Conservation (phyloP, 2,888 invertebrate genomes). For the Ichneumon xanthorius region DNA sequence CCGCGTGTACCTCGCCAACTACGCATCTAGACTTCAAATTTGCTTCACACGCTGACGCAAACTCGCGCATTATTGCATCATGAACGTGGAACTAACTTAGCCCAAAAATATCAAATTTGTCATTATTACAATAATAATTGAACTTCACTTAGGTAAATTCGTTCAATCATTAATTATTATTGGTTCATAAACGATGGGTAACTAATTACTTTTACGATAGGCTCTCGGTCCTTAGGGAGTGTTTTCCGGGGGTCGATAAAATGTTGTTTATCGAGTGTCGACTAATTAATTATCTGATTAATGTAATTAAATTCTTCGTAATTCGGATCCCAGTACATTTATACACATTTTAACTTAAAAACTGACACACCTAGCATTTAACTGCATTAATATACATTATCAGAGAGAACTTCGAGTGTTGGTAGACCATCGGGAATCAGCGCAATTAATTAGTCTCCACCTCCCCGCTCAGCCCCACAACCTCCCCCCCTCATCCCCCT, state of each 20-base stretch:
- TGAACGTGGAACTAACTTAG: slow-evolving; percentile 27
- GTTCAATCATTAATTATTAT: too few relatives aligned
- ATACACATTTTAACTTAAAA: neutral
- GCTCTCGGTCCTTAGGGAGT: too few relatives aligned
- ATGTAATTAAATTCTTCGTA: neutral
- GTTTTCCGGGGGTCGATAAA: too few relatives aligned
- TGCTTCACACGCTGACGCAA: slow-evolving; percentile 15
- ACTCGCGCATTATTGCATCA: slow-evolving; percentile 45
- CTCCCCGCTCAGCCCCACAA: too few relatives aligned
- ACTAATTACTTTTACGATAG: too few relatives aligned
- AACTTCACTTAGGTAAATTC: too few relatives aligned
- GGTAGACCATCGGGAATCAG: slow-evolving; percentile 38
- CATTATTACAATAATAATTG: too few relatives aligned
- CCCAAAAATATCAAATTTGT: neutral
- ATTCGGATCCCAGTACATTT: neutral
- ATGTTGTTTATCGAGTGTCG: too few relatives aligned
- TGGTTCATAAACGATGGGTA: too few relatives aligned
- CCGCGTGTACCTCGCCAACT: neutral
- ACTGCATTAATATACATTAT: neutral
- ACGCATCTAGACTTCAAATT: slow-evolving; percentile 4
- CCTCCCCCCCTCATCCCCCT: neutral
- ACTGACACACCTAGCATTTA: neutral
- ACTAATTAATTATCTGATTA: too few relatives aligned
- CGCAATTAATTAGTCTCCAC: slow-evolving; percentile 55
- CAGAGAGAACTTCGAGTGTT: neutral